phyloP scores from a whole-genome alignment of 2,113 vertebrate species.

The Podocnemis expansa region DNA sequence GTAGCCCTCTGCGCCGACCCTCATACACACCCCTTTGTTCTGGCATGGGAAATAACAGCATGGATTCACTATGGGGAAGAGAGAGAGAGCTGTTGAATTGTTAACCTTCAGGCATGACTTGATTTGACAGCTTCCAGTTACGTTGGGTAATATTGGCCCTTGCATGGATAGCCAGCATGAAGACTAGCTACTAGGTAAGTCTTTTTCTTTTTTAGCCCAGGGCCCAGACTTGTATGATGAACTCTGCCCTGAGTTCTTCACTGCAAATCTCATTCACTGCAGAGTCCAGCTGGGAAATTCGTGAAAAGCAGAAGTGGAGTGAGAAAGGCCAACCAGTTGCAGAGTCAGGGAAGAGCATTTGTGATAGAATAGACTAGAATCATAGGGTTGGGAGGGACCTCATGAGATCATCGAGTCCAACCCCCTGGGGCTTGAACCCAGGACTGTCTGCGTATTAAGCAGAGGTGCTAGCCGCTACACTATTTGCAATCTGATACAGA shows the following conservation, averaged over 20 bases:
- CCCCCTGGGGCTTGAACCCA: too few species aligned
- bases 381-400: too few species aligned
- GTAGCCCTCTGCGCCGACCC: constrained; percentile 79
- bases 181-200: background rate
- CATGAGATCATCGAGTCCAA: too few species aligned
- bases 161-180: background rate
- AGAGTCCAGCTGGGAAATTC: background rate
- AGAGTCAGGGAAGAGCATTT: background rate
- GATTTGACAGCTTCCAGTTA: background rate
- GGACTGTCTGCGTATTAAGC: too few species aligned
- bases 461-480: too few species aligned
- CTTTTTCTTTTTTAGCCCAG: background rate
- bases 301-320: background rate
- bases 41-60: constrained; percentile 96
- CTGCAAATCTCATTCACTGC: background rate
- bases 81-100: background rate
- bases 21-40: constrained; percentile 88
- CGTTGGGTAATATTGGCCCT: background rate
- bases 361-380: too few species aligned
- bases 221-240: background rate
- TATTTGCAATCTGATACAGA: too few species aligned
- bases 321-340: background rate
- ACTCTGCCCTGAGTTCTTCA: background rate
- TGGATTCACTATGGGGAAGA: constrained; percentile 84
- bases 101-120: background rate